Conservation (phyloP, 2,797 vertebrate species). For the Artibeus jamaicensis region DNA sequence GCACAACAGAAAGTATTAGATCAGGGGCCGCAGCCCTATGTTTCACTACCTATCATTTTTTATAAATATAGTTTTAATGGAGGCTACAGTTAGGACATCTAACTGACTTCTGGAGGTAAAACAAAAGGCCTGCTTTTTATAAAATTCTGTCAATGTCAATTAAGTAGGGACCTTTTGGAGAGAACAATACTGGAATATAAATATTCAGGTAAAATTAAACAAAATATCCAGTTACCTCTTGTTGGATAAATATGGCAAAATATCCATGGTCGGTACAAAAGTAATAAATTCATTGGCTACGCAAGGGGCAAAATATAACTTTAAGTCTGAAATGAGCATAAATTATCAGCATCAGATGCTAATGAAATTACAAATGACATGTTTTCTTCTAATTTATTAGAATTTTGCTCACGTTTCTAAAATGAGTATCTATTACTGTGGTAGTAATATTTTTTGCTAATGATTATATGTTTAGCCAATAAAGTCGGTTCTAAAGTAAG, state of each 20-base stretch:
- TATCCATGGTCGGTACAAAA: not conserved
- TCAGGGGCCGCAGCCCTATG: not conserved
- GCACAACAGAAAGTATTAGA: not conserved
- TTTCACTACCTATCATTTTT: not conserved
- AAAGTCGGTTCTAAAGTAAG: slow-evolving; percentile 49
- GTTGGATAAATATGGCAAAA: slow-evolving; percentile 56
- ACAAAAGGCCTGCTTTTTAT: slow-evolving; percentile 14
- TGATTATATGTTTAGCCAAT: not conserved
- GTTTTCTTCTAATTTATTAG: not conserved
- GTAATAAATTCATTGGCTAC: not conserved
- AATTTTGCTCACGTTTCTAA: slow-evolving; percentile 3
- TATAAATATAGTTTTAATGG: not conserved
- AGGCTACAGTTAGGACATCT: not conserved
- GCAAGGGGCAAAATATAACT: slow-evolving; percentile 17
- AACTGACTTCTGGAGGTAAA: not conserved
- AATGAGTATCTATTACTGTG: not conserved
- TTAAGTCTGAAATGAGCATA: slow-evolving; percentile 68
- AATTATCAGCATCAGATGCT: slow-evolving; percentile 47
- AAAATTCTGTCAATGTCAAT: not conserved
- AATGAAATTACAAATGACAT: slow-evolving; percentile 42
- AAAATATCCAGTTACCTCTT: not conserved
- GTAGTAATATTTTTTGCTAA: not conserved
- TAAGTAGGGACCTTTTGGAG: not conserved
- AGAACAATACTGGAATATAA: not conserved
- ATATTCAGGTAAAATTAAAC: slow-evolving; percentile 59